Evolutionary conservation across 2,888 invertebrate genomes (phyloP), one percentile per base, ranked within the genome.

Genomic region (Coecobrya sp.): DNA sequence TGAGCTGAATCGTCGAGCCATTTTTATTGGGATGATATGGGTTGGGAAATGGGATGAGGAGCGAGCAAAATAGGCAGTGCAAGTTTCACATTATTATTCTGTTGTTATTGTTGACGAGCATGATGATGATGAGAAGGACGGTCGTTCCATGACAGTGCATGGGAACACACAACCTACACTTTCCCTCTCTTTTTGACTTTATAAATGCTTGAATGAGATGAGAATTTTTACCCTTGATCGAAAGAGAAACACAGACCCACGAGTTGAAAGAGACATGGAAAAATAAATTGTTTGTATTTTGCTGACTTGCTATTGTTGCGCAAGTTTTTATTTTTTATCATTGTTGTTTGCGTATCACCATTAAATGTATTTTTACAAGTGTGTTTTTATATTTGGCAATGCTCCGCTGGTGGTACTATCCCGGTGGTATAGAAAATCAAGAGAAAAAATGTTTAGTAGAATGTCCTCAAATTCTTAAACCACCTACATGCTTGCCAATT

Each of bases 121-220:
- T n/a, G n/a, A n/a, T n/a, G n/a, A 73, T 3, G 25, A 79, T 79
- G 76, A 79, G 45, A 22, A 79, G 19, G 11, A 79, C 27, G 36
- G 11, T 27, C 82, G 59, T 82, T 82, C 59, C 82, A 70, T 30
- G 36, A 55, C 73, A 25, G 65, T 88, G 88, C 62, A 59, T 88
- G 88, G 65, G 88, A 88, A 88, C 62, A 59, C 30, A 22, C 19
- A 36, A 4, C 10, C 0, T 36, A 3, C 36, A 7, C 36, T n/a
- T 36, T 10, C 36, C 27, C 5, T 65, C n/a, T 27, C 8, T 10
- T 2, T 13, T 8, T 13, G 27, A 36, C 68, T 30, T 68, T 68
- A 42, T 42, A 36, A 42, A 16, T 13, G 19, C 45, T 42, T 65
- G 65, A 65, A 27, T 65, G 65, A 70, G 25, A 65, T 25, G 27